phyloP scores from a whole-genome alignment of 2,888 invertebrate genomes.

The Teinopalpus imperialis region DNA sequence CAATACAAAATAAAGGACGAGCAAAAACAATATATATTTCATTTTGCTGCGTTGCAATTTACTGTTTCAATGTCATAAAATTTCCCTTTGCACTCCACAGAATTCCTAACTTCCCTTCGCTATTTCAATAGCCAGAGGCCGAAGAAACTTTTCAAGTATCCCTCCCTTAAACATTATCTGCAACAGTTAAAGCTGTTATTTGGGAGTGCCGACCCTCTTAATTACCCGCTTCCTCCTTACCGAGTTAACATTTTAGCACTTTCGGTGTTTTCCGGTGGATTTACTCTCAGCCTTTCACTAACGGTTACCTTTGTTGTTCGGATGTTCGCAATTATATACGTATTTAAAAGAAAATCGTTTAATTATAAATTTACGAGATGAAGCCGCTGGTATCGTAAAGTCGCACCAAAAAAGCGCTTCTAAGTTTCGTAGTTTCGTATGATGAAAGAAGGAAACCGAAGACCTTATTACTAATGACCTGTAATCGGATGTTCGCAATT shows the following conservation, averaged over 20 bases:
- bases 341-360: no score
- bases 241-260: slow-evolving; percentile 39
- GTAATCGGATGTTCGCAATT: no score
- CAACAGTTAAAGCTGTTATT: slow-evolving; percentile 45
- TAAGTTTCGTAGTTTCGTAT: no score
- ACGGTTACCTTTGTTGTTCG: not conserved
- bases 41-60: not conserved
- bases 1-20: no score
- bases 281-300: slow-evolving; percentile 5
- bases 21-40: no score
- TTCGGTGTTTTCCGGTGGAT: slow-evolving; percentile 28
- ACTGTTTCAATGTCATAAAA: slow-evolving; percentile 8
- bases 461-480: no score
- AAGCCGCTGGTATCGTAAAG: no score
- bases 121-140: slow-evolving; percentile 30
- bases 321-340: no score
- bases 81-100: not conserved
- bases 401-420: no score
- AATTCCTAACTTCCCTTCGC: slow-evolving; percentile 22
- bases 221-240: slow-evolving; percentile 45
- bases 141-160: slow-evolving; percentile 36
- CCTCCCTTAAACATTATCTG: slow-evolving; percentile 37
- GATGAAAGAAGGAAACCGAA: no score
- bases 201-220: slow-evolving; percentile 41
- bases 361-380: no score